phyloP scores from a whole-genome alignment of 2,888 invertebrate species.

The Sicus ferrugineus region DNA sequence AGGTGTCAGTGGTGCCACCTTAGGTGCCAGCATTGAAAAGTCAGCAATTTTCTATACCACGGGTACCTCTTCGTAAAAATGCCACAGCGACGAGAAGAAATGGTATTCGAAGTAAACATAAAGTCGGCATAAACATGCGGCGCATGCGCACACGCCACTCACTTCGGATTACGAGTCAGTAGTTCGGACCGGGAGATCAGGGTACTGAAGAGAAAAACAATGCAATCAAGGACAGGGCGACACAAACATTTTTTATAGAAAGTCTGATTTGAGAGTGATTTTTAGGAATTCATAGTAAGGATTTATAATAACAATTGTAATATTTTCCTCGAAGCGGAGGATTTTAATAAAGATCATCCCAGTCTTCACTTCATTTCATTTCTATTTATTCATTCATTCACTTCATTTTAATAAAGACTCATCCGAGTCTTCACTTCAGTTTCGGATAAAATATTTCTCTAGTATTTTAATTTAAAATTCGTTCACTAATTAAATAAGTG shows the following conservation, averaged over 20 bases:
- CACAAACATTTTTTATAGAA: slow-evolving; percentile 12
- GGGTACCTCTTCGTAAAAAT: slow-evolving; percentile 1
- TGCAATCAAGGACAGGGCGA: not conserved
- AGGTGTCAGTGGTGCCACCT: slow-evolving; percentile 38
- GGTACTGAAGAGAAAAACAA: not conserved
- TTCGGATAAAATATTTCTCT: too few species aligned
- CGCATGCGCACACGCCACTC: slow-evolving; percentile 42
- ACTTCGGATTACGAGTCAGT: slow-evolving; percentile 6
- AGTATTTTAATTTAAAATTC: too few species aligned
- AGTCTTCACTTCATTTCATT: too few species aligned
- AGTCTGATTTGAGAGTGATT: too few species aligned
- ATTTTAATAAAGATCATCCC: too few species aligned
- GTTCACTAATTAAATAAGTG: too few species aligned
- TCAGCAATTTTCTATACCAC: slow-evolving; percentile 1
- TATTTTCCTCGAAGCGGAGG: too few species aligned
- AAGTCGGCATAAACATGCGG: not conserved
- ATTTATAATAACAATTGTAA: too few species aligned
- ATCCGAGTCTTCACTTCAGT: too few species aligned
- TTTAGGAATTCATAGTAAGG: too few species aligned
- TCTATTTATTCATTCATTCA: too few species aligned
- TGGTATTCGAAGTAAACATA: not conserved
- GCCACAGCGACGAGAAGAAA: not conserved
- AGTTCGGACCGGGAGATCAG: not conserved
- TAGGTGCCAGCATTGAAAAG: slow-evolving; percentile 16
- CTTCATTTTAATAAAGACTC: too few species aligned